Percentiles rank a stretch among this genome's conserved stretches.
These are phyloP conservation scores for Rhinophrynus dorsalis DNA, from an alignment of 2,797 vertebrate genomes.

Conservation along the genomic window DNA sequence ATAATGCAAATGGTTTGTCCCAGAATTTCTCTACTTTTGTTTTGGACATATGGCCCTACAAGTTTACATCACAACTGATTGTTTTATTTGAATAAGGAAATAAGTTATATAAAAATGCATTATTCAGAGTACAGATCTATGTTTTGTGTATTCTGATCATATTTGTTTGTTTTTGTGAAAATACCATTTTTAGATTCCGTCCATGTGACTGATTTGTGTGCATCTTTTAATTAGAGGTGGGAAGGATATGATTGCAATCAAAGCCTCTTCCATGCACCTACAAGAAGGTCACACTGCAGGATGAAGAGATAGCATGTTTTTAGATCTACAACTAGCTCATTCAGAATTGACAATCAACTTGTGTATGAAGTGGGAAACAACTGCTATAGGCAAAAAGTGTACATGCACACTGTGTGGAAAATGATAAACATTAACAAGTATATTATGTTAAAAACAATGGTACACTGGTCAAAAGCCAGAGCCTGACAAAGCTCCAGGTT, in stretches of 20 bases:
- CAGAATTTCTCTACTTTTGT: too few relatives aligned
- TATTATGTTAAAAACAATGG: constrained; percentile 52
- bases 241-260: constrained; percentile 40
- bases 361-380: constrained; percentile 40
- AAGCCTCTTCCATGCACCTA: constrained; percentile 34
- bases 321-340: constrained; percentile 17
- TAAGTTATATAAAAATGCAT: too few relatives aligned
- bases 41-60: too few relatives aligned
- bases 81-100: too few relatives aligned
- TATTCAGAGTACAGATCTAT: too few relatives aligned
- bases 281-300: constrained; percentile 43
- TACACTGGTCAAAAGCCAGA: constrained; percentile 63
- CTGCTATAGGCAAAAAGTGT: constrained; percentile 17
- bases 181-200: background rate
- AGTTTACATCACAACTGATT: too few relatives aligned
- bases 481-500: constrained; percentile 61
- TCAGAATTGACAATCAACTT: constrained; percentile 46
- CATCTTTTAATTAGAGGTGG: constrained; percentile 37
- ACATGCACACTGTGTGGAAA: constrained; percentile 45
- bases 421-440: constrained; percentile 52
- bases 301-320: constrained; percentile 4
- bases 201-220: background rate
- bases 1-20: too few relatives aligned
- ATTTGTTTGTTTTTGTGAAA: constrained; percentile 2
- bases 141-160: background rate